phyloP scores from a whole-genome alignment of 1,140 invertebrate species.

The Zaprionus africanus region DNA sequence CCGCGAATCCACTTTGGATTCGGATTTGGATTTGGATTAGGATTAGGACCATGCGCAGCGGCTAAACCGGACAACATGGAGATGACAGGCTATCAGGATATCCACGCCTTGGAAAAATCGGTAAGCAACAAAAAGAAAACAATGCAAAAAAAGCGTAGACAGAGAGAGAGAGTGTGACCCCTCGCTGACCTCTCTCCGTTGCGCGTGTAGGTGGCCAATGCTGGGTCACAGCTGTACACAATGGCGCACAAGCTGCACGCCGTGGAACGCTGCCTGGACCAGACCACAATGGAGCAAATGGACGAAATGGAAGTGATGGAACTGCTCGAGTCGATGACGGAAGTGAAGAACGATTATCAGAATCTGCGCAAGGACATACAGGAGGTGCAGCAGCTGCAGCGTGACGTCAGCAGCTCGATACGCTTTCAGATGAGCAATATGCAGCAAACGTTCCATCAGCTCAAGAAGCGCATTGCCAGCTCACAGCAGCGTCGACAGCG shows the following conservation, averaged over 20 bases:
- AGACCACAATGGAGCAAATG: conserved; percentile 76
- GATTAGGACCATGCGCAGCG: conserved; percentile 13
- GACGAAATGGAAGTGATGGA: conserved; percentile 85
- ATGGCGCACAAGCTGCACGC: conserved; percentile 80
- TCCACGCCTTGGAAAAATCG: conserved; percentile 80
- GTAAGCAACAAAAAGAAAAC: conserved; percentile 43
- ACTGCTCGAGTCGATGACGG: conserved; percentile 86
- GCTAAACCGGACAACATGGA: conserved; percentile 45
- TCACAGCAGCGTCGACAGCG: conserved; percentile 49
- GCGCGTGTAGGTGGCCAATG: conserved; percentile 69
- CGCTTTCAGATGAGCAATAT: conserved; percentile 81
- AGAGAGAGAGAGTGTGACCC: too few species aligned
- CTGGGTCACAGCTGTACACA: conserved; percentile 79
- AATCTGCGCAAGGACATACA: conserved; percentile 86
- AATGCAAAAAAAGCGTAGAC: not conserved
- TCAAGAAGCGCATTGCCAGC: conserved; percentile 78
- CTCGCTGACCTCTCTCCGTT: too few species aligned
- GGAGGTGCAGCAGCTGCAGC: conserved; percentile 86
- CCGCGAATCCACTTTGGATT: not conserved
- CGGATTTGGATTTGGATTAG: not conserved
- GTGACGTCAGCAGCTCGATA: conserved; percentile 86
- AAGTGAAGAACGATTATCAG: conserved; percentile 87
- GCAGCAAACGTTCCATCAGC: conserved; percentile 80
- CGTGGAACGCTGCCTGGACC: conserved; percentile 78
- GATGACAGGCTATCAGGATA: conserved; percentile 73